A percentile compares a stretch with the other conserved stretches of the same genome.
Evolutionary conservation across 2,888 invertebrate genomes (phyloP).

Genomic region (Caenorhabditis sinica): DNA sequence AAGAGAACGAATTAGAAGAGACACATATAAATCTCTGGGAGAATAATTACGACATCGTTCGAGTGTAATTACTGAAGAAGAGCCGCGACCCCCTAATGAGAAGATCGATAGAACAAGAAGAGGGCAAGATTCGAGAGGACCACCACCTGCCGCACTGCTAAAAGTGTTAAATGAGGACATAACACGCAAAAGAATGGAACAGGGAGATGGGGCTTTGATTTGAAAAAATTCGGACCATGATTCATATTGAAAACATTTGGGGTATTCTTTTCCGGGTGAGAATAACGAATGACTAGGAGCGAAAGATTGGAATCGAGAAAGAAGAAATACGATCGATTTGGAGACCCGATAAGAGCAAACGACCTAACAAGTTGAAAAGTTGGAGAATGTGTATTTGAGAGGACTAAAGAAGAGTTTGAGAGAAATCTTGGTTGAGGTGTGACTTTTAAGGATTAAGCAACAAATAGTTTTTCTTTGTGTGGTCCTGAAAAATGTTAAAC

Average conservation of each 20-base stretch:
- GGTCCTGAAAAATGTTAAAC: neutral
- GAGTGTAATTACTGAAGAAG: conserved; percentile 37
- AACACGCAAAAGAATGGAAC: conserved; percentile 36
- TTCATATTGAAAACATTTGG: conserved; percentile 39
- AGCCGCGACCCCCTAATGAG: conserved; percentile 33
- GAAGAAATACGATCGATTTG: conserved; percentile 27
- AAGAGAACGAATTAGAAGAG: neutral
- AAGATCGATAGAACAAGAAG: neutral
- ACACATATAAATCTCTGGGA: neutral
- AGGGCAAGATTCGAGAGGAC: neutral
- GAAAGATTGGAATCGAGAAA: conserved; percentile 43
- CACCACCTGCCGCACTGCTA: conserved; percentile 37
- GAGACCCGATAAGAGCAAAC: conserved; percentile 37
- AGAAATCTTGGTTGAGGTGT: no score
- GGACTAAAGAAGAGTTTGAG: neutral
- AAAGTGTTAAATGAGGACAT: conserved; percentile 35
- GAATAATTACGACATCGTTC: conserved; percentile 35
- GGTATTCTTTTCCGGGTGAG: conserved; percentile 14
- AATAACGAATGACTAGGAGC: neutral
- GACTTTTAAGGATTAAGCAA: no score
- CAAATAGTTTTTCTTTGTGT: no score
- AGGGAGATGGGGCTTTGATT: neutral
- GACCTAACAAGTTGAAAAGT: conserved; percentile 33
- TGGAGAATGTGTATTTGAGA: neutral
- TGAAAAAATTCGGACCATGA: conserved; percentile 9